Conservation (phyloP, 2,888 invertebrate genomes). For the Antitype chi region DNA sequence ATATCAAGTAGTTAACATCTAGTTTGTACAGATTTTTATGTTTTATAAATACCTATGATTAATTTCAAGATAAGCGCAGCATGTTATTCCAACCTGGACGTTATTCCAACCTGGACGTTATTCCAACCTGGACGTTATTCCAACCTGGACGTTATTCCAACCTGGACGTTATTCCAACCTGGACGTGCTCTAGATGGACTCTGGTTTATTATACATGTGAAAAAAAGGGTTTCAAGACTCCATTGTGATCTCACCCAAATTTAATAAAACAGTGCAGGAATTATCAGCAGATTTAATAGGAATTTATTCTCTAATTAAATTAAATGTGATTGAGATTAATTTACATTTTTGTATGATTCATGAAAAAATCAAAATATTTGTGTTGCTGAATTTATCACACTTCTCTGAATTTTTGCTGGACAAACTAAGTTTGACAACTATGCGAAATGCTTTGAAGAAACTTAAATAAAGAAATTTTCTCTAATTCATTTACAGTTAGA, state of each 20-base stretch:
- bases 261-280: constrained; percentile 2
- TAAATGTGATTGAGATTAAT: constrained; percentile 4
- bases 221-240: not conserved
- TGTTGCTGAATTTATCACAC: not conserved
- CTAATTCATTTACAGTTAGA: no score
- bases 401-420: not conserved
- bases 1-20: constrained; percentile 60
- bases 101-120: not conserved
- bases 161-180: constrained; percentile 2
- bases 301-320: not conserved
- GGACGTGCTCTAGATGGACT: not conserved
- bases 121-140: not conserved
- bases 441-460: not conserved
- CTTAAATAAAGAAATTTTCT: no score
- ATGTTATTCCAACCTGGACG: not conserved
- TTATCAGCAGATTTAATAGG: not conserved
- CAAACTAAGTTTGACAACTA: not conserved
- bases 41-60: constrained; percentile 48
- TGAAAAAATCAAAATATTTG: not conserved
- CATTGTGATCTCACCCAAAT: not conserved
- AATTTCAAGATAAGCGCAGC: constrained; percentile 17
- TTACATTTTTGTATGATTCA: not conserved
- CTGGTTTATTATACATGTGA: not conserved
- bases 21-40: constrained; percentile 68
- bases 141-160: not conserved